Evolutionary conservation across 2,797 vertebrate genomes (phyloP), one percentile per base, ranked within the genome.

Genomic region (Macroramphosus scolopax): DNA sequence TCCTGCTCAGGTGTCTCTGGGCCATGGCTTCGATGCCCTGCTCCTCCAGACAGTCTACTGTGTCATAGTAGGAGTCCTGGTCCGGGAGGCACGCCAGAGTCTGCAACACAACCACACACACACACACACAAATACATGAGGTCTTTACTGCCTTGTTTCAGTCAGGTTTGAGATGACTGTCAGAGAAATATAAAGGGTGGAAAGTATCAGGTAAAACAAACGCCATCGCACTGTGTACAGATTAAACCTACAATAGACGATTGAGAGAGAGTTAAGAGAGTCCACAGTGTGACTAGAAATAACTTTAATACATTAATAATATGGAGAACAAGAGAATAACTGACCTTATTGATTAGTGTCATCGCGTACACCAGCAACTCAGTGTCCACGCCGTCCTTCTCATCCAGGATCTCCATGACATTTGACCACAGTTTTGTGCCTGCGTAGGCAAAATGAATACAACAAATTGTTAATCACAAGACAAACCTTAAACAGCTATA

Each of bases 261-360:
- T n/a, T n/a, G n/a, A n/a, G n/a, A n/a, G n/a, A n/a, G n/a, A n/a
- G n/a, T n/a, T n/a, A n/a, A n/a, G n/a, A n/a, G n/a, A n/a, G n/a
- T n/a, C n/a, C n/a, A n/a, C n/a, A n/a, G n/a, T n/a, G n/a, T n/a
- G n/a, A n/a, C n/a, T n/a, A n/a, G n/a, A n/a, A 22, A 22, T 22
- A 22, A 22, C 20, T 22, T 22, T 22, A 6, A 22, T 22, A 22
- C 6, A 22, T 39, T 5, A 36, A 18, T 7, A 26, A 33, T 3
- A 22, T 9, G 5, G 1, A 36, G 31, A 14, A 6, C 22, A 14
- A 24, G 10, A 38, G 7, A 25, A 37, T 46, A 1, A 52, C 77
- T 55, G 72, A 98, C 96, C 94, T 98, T 98, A 81, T 98, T 98
- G 62, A 98, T 89, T 65, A 98, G 91, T 1, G 95, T 98, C 96